Base-by-base conservation (phyloP, 2,113 vertebrate species). In the Mixornis gularis region DNA sequence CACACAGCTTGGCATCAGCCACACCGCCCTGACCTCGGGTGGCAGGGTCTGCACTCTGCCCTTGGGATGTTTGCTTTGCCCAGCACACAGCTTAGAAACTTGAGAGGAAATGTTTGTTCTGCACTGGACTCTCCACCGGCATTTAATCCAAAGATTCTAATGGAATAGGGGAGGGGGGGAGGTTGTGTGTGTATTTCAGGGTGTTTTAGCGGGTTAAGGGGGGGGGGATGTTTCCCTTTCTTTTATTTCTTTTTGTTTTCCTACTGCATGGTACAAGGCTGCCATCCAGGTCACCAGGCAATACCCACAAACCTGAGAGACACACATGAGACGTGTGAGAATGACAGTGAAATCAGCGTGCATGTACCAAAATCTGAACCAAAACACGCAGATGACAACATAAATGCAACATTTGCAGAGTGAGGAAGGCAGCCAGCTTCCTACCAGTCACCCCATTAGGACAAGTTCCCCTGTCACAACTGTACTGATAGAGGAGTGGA, bases 401-500 rank as follows among this genome's bases (percentile, higher is more conserved):
- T 2, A 40, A 92, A 83, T 9, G 6, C 7, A 70, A 71, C 59
- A 79, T 55, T 21, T 90, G 62, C 59, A 82, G 77, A 81, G 32
- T 0, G 17, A 66, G 84, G 71, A 87, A 85, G 62, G 44, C 89
- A 91, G 60, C 59, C 65, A 25, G 24, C 10, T 83, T 85, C 90
- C 71, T 64, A 56, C 41, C 46, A 73, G 48, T 41, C 80, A 78
- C 66, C 49, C 46, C 40, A 63, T 70, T 46, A 74, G 65, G 60
- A 63, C 53, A 55, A 30, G 70, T 38, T 70, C 66, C 76, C 89
- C 82, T 77, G 21, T 74, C 72, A 80, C 85, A 63, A 56, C 12
- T 27, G 11, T 36, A 72, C 29, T 46, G 86, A 85, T 56, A 86
- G 30, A 91, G 22, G 25, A 53, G 93, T 58, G 88, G 79, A 92